A percentile compares a stretch with the other conserved stretches of the same genome.
phyloP scores from a whole-genome alignment of 2,888 invertebrate genomes.

The Thereva nobilitata region DNA sequence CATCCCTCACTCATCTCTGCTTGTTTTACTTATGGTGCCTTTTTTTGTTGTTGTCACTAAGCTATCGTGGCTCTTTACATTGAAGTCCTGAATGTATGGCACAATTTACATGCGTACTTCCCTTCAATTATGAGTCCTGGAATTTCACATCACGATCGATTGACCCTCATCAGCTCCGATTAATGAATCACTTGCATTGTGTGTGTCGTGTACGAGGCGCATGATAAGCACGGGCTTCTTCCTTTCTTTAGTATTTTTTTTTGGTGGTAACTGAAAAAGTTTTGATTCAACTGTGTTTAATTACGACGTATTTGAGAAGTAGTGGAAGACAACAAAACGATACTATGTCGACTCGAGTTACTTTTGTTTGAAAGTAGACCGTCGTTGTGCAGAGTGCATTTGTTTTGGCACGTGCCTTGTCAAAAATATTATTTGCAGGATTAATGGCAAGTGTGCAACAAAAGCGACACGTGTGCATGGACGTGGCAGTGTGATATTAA shows the following conservation, averaged over 20 bases:
- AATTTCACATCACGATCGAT: constrained; percentile 1
- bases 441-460: too few relatives aligned
- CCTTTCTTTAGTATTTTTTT: background rate
- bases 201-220: constrained; percentile 29
- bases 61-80: too few relatives aligned
- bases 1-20: constrained; percentile 13
- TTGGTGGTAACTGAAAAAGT: constrained; percentile 15
- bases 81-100: background rate
- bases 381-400: too few relatives aligned
- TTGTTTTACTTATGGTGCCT: background rate
- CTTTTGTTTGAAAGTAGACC: too few relatives aligned
- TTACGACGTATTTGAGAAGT: too few relatives aligned
- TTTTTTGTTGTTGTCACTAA: background rate
- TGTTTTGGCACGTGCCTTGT: too few relatives aligned
- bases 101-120: constrained; percentile 33
- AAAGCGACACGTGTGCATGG: too few relatives aligned
- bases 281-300: too few relatives aligned
- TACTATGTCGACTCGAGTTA: too few relatives aligned
- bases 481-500: too few relatives aligned
- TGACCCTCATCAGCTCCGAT: background rate
- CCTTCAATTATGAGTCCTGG: constrained; percentile 7
- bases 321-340: too few relatives aligned
- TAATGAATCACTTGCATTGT: background rate
- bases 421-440: too few relatives aligned
- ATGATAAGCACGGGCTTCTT: constrained; percentile 37